A percentile compares a stretch with the other conserved stretches of the same genome.
Evolutionary conservation across 2,797 vertebrate species (phyloP).

Genomic region (Alcedo atthis): DNA sequence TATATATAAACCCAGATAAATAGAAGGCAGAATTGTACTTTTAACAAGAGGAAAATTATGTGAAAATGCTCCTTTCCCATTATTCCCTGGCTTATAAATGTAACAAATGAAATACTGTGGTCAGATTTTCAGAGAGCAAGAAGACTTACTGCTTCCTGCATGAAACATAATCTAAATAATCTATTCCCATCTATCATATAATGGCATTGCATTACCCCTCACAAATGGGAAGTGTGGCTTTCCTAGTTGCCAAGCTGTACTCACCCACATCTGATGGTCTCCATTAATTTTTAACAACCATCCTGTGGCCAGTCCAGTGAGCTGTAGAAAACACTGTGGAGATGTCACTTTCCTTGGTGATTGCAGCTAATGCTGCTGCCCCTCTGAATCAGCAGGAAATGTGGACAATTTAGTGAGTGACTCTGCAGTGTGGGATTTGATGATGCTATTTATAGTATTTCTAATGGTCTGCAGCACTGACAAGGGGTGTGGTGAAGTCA

Average conservation of each 20-base stretch:
- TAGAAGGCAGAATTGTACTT: neutral
- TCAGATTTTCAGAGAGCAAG: neutral
- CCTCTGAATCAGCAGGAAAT: slow-evolving; percentile 49
- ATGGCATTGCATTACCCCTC: neutral
- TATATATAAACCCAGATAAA: neutral
- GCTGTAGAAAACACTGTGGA: slow-evolving; percentile 38
- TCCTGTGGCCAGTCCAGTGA: slow-evolving; percentile 33
- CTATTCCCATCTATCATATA: neutral
- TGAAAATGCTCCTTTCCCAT: neutral
- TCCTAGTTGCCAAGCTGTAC: slow-evolving; percentile 12
- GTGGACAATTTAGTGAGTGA: slow-evolving; percentile 38
- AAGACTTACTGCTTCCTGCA: neutral
- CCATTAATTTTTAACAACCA: slow-evolving; percentile 53
- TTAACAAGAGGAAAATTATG: neutral
- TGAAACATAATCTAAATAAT: neutral
- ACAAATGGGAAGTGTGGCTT: neutral
- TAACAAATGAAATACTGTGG: neutral
- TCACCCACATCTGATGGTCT: slow-evolving; percentile 5
- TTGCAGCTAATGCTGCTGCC: slow-evolving; percentile 17
- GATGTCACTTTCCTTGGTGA: slow-evolving; percentile 40
- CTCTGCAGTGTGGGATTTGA: slow-evolving; percentile 52
- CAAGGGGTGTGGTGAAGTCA: neutral
- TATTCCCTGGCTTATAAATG: neutral
- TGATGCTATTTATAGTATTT: slow-evolving; percentile 49
- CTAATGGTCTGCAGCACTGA: slow-evolving; percentile 38